phyloP scores from a whole-genome alignment of 2,113 vertebrate genomes.

The Mesitornis unicolor region DNA sequence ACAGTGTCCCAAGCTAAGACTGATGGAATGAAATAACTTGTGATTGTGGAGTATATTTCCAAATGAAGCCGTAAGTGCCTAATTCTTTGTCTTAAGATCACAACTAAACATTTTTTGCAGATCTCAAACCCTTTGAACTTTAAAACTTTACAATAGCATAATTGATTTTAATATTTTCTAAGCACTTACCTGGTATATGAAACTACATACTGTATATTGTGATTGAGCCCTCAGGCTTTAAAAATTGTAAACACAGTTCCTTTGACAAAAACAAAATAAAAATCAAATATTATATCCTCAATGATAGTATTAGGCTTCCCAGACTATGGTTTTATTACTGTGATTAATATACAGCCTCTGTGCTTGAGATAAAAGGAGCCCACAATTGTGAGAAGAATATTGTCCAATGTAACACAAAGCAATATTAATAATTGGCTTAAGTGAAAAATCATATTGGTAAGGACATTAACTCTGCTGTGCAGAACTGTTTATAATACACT shows the following conservation, averaged over 20 bases:
- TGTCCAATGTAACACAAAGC: not conserved
- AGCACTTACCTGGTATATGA: not conserved
- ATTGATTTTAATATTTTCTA: slow-evolving; percentile 38
- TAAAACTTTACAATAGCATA: slow-evolving; percentile 14
- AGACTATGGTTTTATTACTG: not conserved
- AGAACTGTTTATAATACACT: not conserved
- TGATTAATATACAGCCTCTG: not conserved
- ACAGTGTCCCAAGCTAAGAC: not conserved
- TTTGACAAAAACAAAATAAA: not conserved
- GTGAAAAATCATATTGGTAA: not conserved
- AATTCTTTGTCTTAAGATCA: slow-evolving; percentile 26
- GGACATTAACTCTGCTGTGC: not conserved
- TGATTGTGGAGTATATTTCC: not conserved
- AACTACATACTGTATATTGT: not conserved
- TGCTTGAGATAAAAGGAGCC: not conserved
- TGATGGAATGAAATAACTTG: not conserved
- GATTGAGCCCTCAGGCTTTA: not conserved
- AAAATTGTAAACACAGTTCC: not conserved
- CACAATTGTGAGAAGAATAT: not conserved
- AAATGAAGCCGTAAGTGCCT: not conserved
- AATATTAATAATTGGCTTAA: not conserved
- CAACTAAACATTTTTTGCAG: slow-evolving; percentile 31
- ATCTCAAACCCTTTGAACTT: slow-evolving; percentile 31
- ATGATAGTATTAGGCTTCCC: not conserved
- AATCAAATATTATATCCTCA: not conserved